Base-by-base conservation (phyloP, 2,888 invertebrate species). In the Habrosyne pyritoides region DNA sequence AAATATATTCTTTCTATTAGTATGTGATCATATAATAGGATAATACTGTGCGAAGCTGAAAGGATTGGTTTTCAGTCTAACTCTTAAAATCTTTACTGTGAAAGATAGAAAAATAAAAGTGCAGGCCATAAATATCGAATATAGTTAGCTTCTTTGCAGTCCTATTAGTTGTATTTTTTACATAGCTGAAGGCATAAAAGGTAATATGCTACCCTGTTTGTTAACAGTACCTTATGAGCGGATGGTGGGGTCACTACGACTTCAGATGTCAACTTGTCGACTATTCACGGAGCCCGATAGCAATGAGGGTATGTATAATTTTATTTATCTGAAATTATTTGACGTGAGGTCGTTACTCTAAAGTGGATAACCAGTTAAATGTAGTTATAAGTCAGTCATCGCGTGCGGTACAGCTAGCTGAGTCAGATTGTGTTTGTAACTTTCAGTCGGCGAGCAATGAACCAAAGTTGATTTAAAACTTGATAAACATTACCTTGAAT, bases 241-340 rank as follows among this genome's bases (percentile, higher is more conserved):
- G 97, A 53, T 98, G 97, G 97, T 95, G 95, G 90, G 94, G 95
- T 64, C 94, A 95, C 55, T 98, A 98, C 86, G 96, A 96, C 84
- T 95, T 96, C 76, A 94, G 94, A 60, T 98, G 98, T 86, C 97
- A 98, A 87, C 96, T 97, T n/a, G 97, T 98, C 49, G 98, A 98
- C 85, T 97, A 97, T 77, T 96, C 97, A 2, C 89, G 93, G 52
- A 94, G 93, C 76, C 96, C 96, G 1, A 86, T 94, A 77, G 97
- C 97, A 10, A 83, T 97, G 87, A 94, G 97, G 83, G 94, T 94
- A 88, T 86, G 93, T 88, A 56, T 18, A 3, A n/a, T 14, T n/a
- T 10, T 12, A 24, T 36, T 7, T 6, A 26, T 18, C 7, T 47
- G 7, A 12, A 18, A 21, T 4, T 18, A 30, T 12, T 46, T 21